Evolutionary conservation across 2,113 vertebrate species (phyloP).

Genomic region (Poeciliopsis occidentalis): DNA sequence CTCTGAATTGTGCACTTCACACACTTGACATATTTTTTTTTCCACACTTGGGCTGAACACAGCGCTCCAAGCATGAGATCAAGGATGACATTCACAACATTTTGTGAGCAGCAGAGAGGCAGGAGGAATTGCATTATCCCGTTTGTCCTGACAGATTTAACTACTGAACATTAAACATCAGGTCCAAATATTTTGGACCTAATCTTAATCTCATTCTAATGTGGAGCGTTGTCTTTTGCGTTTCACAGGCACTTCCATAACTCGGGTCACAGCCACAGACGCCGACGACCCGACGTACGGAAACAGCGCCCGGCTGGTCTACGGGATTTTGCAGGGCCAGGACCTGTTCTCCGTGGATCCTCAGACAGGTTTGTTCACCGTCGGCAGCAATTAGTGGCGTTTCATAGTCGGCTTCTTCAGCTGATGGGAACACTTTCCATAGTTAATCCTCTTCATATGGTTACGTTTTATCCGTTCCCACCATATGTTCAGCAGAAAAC

Average conservation of each 20-base stretch:
- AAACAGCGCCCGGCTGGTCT: slow-evolving; percentile 89
- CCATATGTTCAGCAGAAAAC: slow-evolving; percentile 26
- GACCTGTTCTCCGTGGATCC: slow-evolving; percentile 91
- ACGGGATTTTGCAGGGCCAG: slow-evolving; percentile 87
- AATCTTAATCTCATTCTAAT: neutral
- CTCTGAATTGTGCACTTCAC: too few relatives aligned
- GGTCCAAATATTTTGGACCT: neutral
- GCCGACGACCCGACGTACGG: slow-evolving; percentile 90
- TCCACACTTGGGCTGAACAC: neutral
- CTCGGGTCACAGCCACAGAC: slow-evolving; percentile 88
- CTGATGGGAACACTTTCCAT: slow-evolving; percentile 18
- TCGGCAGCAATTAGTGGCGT: slow-evolving; percentile 10
- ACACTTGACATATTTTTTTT: neutral
- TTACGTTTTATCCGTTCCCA: slow-evolving; percentile 9
- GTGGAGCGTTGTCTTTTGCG: neutral
- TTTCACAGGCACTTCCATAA: slow-evolving; percentile 77
- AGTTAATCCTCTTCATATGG: slow-evolving; percentile 37
- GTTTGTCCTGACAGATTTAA: slow-evolving; percentile 1
- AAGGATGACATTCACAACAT: neutral
- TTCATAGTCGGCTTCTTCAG: slow-evolving; percentile 10
- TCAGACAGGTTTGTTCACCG: slow-evolving; percentile 82
- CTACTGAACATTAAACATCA: slow-evolving; percentile 3
- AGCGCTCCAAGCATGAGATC: neutral
- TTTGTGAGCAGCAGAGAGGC: neutral
- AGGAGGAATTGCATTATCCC: neutral